These are phyloP conservation scores for Chlorodrepanis virens DNA, from an alignment of 2,113 vertebrate genomes.

Conservation along the genomic window DNA sequence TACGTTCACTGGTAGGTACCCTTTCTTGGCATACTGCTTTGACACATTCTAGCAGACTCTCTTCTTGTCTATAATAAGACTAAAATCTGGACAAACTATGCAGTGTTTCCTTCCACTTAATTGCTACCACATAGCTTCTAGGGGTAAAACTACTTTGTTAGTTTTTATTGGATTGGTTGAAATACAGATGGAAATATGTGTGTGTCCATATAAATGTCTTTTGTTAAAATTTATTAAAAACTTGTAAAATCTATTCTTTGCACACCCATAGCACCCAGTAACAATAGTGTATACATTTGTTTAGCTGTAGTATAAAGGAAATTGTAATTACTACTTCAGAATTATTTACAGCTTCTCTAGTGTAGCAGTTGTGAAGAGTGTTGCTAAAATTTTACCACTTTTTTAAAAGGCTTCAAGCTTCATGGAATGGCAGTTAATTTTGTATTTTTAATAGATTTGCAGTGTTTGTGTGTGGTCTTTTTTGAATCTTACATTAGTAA, in stretches of 20 bases:
- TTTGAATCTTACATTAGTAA: not conserved
- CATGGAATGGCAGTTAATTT: not conserved
- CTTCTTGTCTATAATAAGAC: not conserved
- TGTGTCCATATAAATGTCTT: not conserved
- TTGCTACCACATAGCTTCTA: not conserved
- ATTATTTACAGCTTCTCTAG: not conserved
- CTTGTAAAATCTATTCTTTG: not conserved
- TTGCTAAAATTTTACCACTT: not conserved
- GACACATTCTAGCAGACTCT: not conserved
- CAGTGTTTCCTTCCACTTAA: not conserved
- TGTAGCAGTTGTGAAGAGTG: not conserved
- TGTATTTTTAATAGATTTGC: not conserved
- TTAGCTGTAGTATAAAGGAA: not conserved
- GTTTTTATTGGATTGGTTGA: not conserved
- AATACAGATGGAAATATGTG: not conserved
- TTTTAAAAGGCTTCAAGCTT: not conserved
- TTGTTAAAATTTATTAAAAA: not conserved
- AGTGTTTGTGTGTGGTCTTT: not conserved
- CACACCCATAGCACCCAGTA: not conserved
- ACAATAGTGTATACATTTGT: not conserved
- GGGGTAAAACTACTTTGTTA: not conserved
- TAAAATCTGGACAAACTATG: not conserved
- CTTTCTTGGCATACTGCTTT: not conserved
- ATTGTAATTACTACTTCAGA: not conserved
- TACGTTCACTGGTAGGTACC: not conserved